These are phyloP conservation scores for Percopsis transmontana DNA, from an alignment of 2,113 vertebrate genomes.

Conservation along the genomic window DNA sequence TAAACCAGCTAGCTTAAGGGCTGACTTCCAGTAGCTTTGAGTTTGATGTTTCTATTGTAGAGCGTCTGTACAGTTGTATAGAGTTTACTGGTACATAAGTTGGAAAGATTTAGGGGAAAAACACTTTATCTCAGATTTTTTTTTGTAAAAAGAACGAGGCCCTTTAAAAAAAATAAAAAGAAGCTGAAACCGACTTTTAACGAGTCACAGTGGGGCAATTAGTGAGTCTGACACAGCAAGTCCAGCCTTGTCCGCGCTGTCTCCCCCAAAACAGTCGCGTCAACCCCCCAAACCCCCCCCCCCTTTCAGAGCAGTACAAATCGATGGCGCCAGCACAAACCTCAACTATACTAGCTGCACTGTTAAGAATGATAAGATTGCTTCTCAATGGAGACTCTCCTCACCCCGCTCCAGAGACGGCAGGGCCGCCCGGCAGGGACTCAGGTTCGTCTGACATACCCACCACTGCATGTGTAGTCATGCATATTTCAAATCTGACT, in stretches of 20 bases:
- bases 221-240: not conserved
- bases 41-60: no score
- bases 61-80: no score
- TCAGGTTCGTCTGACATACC: slow-evolving; percentile 31
- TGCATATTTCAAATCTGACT: slow-evolving; percentile 55
- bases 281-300: not conserved
- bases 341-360: not conserved
- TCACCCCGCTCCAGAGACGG: not conserved
- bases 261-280: not conserved
- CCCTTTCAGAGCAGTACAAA: not conserved
- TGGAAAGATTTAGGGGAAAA: not conserved
- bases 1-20: no score
- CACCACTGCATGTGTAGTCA: slow-evolving; percentile 31
- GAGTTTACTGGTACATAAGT: no score
- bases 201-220: not conserved
- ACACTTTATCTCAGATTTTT: not conserved
- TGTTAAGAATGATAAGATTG: slow-evolving; percentile 3
- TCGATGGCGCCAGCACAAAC: not conserved
- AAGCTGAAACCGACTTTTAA: not conserved
- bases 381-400: slow-evolving; percentile 15
- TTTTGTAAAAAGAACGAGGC: not conserved
- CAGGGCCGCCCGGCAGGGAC: not conserved
- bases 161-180: not conserved
- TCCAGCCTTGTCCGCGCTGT: not conserved
- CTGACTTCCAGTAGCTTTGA: no score